Evolutionary conservation across 92 coral and sea anemone genomes (phyloP), one percentile per base, ranked within the genome.

Genomic region (Epizoanthus illoricatus): DNA sequence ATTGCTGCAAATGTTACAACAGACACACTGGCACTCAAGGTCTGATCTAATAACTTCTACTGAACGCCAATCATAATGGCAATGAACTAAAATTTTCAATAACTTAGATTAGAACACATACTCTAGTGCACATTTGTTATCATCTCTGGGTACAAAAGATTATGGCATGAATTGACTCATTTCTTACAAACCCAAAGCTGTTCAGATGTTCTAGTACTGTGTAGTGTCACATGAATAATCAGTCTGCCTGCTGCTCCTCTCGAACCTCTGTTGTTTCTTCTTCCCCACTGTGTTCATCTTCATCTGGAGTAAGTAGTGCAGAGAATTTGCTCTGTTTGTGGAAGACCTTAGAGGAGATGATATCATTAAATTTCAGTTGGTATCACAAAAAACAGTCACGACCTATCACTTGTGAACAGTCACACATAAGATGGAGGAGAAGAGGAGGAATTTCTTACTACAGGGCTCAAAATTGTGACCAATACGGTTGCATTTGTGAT

Each of bases 291-390:
- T 84, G 89, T 0, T 87, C 87, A 6, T 81, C 85, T 20, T 89
- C 98, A 5, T 90, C 94, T 41, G 85, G 90, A 75, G 75, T 92
- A 73, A 95, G 80, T 52, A 95, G 91, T 0, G 92, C 92, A 0
- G 98, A 89, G 84, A 90, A 95, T 84, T 95, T 95, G 88, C 98
- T 95, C 80, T 89, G 83, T 62, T 80, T 86, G 86, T 94, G 98
- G 74, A 94, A 95, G 11, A 93, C 97, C 98, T 95, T 85, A 42
- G 12, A 71, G 81, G 10, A 81, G 73, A 74, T 41, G 68, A 15
- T 5, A 24, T 40, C 7, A 45, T 49, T 49, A 7, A 0, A 49
- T 49, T 8, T 49, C 56, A 49, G 56, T 49, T 49, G 15, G 56
- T 8, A 3, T 49, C 8, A 49, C 56, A 49, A 49, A 8, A 49